Conservation (phyloP, 1,140 invertebrate species). For the Diorhabda sublineata region DNA sequence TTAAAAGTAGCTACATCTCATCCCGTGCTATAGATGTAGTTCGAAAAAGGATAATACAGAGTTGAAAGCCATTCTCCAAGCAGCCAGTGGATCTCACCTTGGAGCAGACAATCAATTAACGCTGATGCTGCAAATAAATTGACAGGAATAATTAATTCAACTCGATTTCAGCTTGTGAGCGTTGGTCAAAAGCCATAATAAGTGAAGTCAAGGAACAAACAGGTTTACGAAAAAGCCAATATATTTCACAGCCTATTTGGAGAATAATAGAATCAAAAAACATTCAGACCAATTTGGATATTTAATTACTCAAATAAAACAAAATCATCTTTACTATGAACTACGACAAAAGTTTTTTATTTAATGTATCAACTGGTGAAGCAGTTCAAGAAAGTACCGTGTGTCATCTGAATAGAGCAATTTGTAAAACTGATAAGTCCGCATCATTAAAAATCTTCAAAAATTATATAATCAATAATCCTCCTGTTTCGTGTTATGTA, state of each 20-base stretch:
- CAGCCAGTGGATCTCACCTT: constrained; percentile 37
- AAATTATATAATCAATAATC: constrained; percentile 13
- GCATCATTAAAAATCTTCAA: constrained; percentile 27
- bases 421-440: constrained; percentile 21
- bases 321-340: constrained; percentile 36
- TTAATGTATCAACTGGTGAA: too few relatives aligned
- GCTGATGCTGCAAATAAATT: constrained; percentile 40
- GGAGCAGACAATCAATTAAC: constrained; percentile 41
- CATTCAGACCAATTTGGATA: constrained; percentile 10
- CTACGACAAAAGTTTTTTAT: constrained; percentile 22
- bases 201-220: constrained; percentile 20
- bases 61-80: constrained; percentile 35
- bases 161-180: constrained; percentile 26
- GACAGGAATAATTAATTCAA: constrained; percentile 31
- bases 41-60: constrained; percentile 34
- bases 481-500: constrained; percentile 22
- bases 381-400: too few relatives aligned
- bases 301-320: constrained; percentile 19
- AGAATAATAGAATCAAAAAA: too few relatives aligned
- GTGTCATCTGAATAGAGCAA: not conserved
- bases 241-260: constrained; percentile 8
- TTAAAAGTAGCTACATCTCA: constrained; percentile 32
- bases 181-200: constrained; percentile 30
- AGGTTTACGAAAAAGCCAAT: constrained; percentile 18
- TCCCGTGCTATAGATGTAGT: constrained; percentile 27